Percentiles rank a stretch among this genome's conserved stretches.
These are phyloP conservation scores for Zosterops lateralis DNA, from an alignment of 2,113 vertebrate species.

Conservation along the genomic window DNA sequence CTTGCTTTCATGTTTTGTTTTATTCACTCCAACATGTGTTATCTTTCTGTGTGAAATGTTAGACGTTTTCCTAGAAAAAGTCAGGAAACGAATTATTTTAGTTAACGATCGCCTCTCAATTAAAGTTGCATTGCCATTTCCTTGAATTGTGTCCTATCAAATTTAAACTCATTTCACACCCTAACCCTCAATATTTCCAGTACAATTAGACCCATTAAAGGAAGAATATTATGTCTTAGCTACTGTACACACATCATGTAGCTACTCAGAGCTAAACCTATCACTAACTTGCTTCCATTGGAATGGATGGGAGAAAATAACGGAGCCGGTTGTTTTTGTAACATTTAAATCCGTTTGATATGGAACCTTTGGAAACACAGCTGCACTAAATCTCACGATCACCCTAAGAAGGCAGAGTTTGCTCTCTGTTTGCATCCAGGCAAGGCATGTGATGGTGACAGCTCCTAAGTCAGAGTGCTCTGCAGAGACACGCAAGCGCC, in stretches of 20 bases:
- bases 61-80: not conserved
- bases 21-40: not conserved
- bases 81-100: conserved; percentile 6
- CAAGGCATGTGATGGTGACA: not conserved
- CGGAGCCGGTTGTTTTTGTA: not conserved
- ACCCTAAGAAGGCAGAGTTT: not conserved
- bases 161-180: conserved; percentile 8
- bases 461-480: not conserved
- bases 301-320: not conserved
- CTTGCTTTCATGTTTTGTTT: not conserved
- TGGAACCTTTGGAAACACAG: not conserved
- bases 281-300: not conserved
- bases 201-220: not conserved
- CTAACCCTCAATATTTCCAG: not conserved
- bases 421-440: not conserved
- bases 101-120: not conserved
- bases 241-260: not conserved
- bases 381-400: not conserved
- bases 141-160: conserved; percentile 3
- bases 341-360: not conserved
- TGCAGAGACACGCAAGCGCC: not conserved
- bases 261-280: not conserved
- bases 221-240: not conserved
- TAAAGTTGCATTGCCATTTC: not conserved
- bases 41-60: not conserved